Conservation (phyloP, 2,888 invertebrate species). For the Brachyptera risi region DNA sequence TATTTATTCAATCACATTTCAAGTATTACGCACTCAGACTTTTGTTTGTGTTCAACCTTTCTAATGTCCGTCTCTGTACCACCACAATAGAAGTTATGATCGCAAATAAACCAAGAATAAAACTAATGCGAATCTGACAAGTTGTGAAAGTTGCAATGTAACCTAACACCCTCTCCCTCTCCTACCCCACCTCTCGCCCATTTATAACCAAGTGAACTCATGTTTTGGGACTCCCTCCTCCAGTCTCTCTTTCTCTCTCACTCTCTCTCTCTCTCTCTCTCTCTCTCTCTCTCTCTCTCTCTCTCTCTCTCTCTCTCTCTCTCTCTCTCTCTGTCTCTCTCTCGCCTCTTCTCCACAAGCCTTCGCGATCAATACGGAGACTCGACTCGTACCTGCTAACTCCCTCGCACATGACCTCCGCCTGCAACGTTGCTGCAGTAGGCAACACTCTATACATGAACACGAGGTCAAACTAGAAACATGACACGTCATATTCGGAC, state of each 20-base stretch:
- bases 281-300: neutral
- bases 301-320: neutral
- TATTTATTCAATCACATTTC: too few relatives aligned
- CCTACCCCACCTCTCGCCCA: too few relatives aligned
- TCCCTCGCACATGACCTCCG: conserved; percentile 5
- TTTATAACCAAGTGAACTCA: conserved; percentile 6
- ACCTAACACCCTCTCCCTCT: neutral
- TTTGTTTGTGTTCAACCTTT: too few relatives aligned
- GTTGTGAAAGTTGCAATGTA: neutral
- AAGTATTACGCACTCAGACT: too few relatives aligned
- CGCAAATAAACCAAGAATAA: too few relatives aligned
- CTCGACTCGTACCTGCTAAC: neutral
- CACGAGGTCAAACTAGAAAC: conserved; percentile 10
- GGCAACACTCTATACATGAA: neutral
- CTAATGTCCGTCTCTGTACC: too few relatives aligned
- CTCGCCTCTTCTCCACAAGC: neutral
- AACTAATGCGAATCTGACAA: too few relatives aligned
- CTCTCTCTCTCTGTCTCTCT: neutral
- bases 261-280: too few relatives aligned
- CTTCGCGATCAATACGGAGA: neutral
- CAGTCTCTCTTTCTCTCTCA: too few relatives aligned
- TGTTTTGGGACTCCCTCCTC: too few relatives aligned
- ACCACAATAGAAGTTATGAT: too few relatives aligned
- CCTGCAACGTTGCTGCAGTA: neutral
- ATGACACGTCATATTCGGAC: too few relatives aligned